Conservation (phyloP, 2,113 vertebrate genomes). For the Brienomyrus longianalis region DNA sequence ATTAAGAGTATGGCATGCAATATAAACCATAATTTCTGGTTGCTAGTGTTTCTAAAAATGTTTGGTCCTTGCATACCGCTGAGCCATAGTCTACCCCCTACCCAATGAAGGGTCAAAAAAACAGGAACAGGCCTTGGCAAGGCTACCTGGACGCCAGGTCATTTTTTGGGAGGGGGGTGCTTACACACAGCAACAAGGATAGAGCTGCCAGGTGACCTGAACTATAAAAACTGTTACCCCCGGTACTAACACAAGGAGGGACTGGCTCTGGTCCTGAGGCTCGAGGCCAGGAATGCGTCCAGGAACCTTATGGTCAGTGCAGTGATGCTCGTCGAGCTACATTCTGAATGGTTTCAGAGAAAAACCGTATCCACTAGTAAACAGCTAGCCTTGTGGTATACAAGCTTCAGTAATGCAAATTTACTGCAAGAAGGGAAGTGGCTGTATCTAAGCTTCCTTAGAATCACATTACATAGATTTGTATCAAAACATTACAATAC, state of each 20-base stretch:
- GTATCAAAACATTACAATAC: not conserved
- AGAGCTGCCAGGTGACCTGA: not conserved
- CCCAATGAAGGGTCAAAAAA: not conserved
- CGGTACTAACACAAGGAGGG: not conserved
- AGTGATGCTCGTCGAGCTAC: not conserved
- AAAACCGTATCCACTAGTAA: not conserved
- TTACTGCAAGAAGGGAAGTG: not conserved
- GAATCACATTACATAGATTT: not conserved
- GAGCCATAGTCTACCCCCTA: not conserved
- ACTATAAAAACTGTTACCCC: slow-evolving; percentile 2
- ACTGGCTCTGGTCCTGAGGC: not conserved
- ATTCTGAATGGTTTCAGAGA: not conserved
- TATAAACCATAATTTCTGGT: not conserved
- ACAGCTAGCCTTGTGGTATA: not conserved
- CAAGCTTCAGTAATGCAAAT: not conserved
- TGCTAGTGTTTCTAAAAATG: not conserved
- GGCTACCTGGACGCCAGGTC: not conserved
- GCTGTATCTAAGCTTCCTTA: not conserved
- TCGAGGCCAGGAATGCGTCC: not conserved
- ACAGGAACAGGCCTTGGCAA: slow-evolving; percentile 5
- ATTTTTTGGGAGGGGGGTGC: not conserved
- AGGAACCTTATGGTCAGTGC: not conserved
- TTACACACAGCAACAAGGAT: not conserved
- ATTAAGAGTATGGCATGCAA: not conserved
- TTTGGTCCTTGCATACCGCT: not conserved